phyloP scores from a whole-genome alignment of 2,113 vertebrate genomes.

The Sorex araneus region DNA sequence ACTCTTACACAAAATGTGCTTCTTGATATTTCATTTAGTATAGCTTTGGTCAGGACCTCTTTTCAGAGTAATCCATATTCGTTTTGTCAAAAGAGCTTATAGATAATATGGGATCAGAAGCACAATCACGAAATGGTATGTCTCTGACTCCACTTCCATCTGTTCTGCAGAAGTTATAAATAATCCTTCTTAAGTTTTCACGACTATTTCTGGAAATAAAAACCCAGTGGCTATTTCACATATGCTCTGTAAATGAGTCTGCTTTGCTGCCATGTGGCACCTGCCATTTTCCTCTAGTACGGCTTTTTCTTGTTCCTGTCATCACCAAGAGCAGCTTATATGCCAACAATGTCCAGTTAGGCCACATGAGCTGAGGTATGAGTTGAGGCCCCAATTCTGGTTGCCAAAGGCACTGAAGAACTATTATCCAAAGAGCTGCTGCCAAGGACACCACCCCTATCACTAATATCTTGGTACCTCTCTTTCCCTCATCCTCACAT shows the following conservation, averaged over 20 bases:
- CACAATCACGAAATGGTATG: conserved; percentile 62
- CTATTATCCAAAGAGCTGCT: not conserved
- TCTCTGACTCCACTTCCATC: conserved; percentile 65
- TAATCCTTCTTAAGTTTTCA: conserved; percentile 68
- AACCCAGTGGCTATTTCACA: conserved; percentile 52
- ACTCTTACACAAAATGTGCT: conserved; percentile 23
- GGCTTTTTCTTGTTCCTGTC: conserved; percentile 48
- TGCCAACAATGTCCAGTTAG: conserved; percentile 20
- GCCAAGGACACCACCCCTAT: not conserved
- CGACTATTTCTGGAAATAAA: conserved; percentile 65
- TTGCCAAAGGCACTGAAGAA: conserved; percentile 55
- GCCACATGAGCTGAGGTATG: not conserved
- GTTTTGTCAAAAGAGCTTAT: conserved; percentile 53
- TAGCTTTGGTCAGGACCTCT: conserved; percentile 46
- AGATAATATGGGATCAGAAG: conserved; percentile 39
- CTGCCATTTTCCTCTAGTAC: conserved; percentile 64
- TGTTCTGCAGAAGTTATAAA: conserved; percentile 71
- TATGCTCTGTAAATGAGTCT: conserved; percentile 69
- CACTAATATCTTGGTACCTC: not conserved
- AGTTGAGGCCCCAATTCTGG: conserved; percentile 1
- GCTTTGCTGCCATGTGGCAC: conserved; percentile 50
- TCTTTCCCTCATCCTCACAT: not conserved
- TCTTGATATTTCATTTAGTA: conserved; percentile 42
- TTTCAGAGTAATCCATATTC: conserved; percentile 56
- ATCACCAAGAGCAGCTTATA: conserved; percentile 15